These are phyloP conservation scores for Drosophila anomelani DNA, from an alignment of 2,888 invertebrate species.

Conservation along the genomic window DNA sequence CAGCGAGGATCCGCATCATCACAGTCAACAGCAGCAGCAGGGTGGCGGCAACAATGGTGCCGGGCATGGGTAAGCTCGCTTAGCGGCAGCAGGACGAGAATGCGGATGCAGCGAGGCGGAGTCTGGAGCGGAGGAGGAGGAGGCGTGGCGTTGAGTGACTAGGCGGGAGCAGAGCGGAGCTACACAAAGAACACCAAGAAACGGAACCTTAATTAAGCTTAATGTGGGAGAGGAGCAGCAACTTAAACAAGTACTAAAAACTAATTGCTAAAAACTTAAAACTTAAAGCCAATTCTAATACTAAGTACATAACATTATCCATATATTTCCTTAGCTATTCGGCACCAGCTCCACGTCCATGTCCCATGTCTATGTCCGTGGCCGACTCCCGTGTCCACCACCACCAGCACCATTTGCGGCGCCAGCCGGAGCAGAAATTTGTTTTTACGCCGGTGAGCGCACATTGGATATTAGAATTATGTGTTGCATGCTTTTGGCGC, in stretches of 20 bases:
- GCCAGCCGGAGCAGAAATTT: conserved; percentile 29
- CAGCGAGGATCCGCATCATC: conserved; percentile 77
- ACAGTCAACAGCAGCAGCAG: conserved; percentile 60
- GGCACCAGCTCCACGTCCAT: conserved; percentile 31
- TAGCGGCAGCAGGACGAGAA: conserved; percentile 1
- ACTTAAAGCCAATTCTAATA: conserved; percentile 36
- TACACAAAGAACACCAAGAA: conserved; percentile 38
- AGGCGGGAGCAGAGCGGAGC: conserved; percentile 23
- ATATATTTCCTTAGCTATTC: conserved; percentile 28
- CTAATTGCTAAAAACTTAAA: not conserved
- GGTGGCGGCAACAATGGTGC: conserved; percentile 71
- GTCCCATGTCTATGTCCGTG: conserved; percentile 12
- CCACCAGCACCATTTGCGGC: conserved; percentile 13
- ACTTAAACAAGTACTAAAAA: conserved; percentile 46
- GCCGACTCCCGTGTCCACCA: conserved; percentile 11
- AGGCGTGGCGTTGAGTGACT: conserved; percentile 1
- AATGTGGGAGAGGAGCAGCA: conserved; percentile 46
- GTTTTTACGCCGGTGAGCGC: conserved; percentile 42
- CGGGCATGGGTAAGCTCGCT: conserved; percentile 75
- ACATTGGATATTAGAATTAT: conserved; percentile 45
- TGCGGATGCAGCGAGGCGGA: conserved; percentile 9
- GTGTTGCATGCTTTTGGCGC: conserved; percentile 50
- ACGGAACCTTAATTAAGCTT: conserved; percentile 47
- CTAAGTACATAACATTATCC: conserved; percentile 27
- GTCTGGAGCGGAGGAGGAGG: conserved; percentile 5